Evolutionary conservation across 2,113 vertebrate genomes (phyloP), one percentile per base, ranked within the genome.

Genomic region (Andinoacara biseriatus): DNA sequence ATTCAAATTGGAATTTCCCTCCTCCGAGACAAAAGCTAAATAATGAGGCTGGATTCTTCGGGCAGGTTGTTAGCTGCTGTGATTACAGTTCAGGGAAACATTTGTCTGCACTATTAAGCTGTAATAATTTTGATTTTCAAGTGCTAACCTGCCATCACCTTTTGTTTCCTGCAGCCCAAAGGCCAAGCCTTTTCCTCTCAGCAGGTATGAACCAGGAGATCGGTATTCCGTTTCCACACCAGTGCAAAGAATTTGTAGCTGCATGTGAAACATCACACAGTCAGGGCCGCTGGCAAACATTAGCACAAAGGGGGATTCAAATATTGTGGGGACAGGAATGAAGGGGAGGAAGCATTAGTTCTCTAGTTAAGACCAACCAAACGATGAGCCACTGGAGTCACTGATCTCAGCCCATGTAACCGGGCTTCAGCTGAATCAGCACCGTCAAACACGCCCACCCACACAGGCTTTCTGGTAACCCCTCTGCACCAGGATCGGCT

Each of bases 81-180:
- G 43, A 85, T 78, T 57, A n/a, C 10, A 22, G 61, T 49, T 80
- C 20, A 31, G 81, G 14, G 65, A 67, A 54, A 38, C 29, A 43
- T 15, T 59, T 20, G 59, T 31, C 33, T 8, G 31, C 35, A 29
- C 49, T 7, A 62, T 78, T 22, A 69, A 65, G 59, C 38, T 49
- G 26, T 52, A 74, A 76, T 74, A 76, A 86, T 29, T 15, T 10
- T 59, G 54, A 80, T 58, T 7, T 62, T 88, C 90, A 82, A 33
- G 86, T 86, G 76, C n/a, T 5, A 61, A 85, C 90, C 9, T 85
- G 90, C 49, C 72, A 33, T 74, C 20, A 9, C 7, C 62, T 77
- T 17, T 17, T 7, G n/a, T 52, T 35, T 79, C 62, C 31, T 79
- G 62, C 61, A 46, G 72, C 22, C 2, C 4, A 17, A 58, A 31